Evolutionary conservation across 2,797 vertebrate species (phyloP).

Genomic region (Crocodylus rhombifer): DNA sequence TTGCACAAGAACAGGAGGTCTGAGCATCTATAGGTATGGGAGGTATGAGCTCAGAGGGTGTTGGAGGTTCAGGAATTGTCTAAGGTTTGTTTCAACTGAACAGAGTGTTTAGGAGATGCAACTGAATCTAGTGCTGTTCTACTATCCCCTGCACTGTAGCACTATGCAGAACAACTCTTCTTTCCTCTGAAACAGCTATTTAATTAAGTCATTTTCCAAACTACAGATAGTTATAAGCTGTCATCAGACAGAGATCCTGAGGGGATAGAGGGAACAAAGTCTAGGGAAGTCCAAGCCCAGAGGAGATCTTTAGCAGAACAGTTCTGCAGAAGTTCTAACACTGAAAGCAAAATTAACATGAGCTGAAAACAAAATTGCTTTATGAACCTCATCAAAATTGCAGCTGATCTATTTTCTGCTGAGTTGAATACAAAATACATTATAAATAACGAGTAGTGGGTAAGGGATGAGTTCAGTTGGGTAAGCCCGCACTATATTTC

Average conservation of each 20-base stretch:
- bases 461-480: neutral
- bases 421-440: neutral
- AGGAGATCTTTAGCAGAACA: neutral
- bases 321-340: neutral
- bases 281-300: neutral
- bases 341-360: neutral
- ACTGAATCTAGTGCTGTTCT: neutral
- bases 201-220: neutral
- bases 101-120: neutral
- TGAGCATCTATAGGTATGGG: neutral
- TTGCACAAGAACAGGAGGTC: neutral
- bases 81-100: neutral
- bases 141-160: neutral
- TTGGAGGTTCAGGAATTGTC: neutral
- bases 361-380: neutral
- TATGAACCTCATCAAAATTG: neutral
- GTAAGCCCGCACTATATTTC: neutral
- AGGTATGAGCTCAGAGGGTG: neutral
- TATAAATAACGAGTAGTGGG: neutral
- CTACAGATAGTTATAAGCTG: neutral
- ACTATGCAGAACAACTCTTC: neutral
- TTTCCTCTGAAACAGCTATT: neutral
- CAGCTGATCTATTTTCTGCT: neutral
- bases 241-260: neutral
- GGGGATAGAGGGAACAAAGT: neutral